Percentiles rank a stretch among this genome's conserved stretches.
phyloP scores from a whole-genome alignment of 2,113 vertebrate genomes.

The Donacobius atricapilla region DNA sequence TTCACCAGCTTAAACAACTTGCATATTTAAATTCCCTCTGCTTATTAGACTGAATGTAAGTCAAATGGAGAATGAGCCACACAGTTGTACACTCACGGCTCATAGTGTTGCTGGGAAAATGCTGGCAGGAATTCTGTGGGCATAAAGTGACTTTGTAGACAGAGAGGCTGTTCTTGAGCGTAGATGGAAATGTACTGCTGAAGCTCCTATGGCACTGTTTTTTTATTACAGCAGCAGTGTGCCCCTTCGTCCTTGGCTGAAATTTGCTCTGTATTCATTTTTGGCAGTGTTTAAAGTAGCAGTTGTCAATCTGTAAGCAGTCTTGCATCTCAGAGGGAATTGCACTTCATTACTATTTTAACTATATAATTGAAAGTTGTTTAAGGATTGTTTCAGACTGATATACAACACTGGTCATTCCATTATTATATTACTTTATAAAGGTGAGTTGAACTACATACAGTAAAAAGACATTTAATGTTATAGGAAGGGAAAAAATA shows the following conservation, averaged over 20 bases:
- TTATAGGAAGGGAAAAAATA: not conserved
- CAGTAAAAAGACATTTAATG: not conserved
- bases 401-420: not conserved
- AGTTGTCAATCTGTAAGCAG: constrained; percentile 6
- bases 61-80: not conserved
- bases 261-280: constrained; percentile 28
- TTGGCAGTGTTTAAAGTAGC: constrained; percentile 14
- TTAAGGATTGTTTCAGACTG: not conserved
- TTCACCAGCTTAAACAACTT: not conserved
- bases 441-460: not conserved
- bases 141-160: constrained; percentile 11
- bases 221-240: not conserved
- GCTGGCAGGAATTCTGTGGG: not conserved
- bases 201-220: not conserved
- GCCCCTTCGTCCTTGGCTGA: constrained; percentile 42
- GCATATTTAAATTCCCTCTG: not conserved
- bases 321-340: not conserved
- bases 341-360: constrained; percentile 1
- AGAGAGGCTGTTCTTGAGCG: not conserved
- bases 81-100: not conserved
- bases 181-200: not conserved
- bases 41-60: not conserved
- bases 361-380: not conserved
- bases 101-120: not conserved
- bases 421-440: not conserved